Evolutionary conservation across 2,888 invertebrate species (phyloP).

Genomic region (Scaptomyza cyrtandrae): DNA sequence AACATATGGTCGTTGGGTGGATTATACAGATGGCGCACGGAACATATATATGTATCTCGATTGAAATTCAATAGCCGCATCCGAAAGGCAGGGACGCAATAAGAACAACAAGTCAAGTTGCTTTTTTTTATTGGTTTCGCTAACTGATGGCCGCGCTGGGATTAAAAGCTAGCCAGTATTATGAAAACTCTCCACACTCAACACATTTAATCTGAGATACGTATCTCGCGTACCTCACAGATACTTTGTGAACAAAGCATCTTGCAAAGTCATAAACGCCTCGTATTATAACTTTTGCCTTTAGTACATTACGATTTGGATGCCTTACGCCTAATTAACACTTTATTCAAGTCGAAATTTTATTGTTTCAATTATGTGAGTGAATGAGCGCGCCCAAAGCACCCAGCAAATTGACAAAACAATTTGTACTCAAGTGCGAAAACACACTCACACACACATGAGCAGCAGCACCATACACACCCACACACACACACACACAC

Average conservation of each 20-base stretch:
- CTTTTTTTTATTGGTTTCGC: conserved; percentile 71
- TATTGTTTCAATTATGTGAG: conserved; percentile 74
- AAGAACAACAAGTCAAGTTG: conserved; percentile 54
- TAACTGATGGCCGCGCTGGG: conserved; percentile 55
- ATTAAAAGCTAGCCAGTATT: conserved; percentile 36
- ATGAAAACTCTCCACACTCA: conserved; percentile 24
- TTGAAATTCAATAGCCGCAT: conserved; percentile 65
- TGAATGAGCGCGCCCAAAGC: conserved; percentile 38
- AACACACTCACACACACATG: conserved; percentile 26
- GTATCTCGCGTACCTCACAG: conserved; percentile 36
- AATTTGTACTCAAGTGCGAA: conserved; percentile 49
- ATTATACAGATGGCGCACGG: conserved; percentile 78
- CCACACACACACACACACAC: conserved; percentile 9
- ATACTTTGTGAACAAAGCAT: conserved; percentile 65
- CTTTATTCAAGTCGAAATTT: conserved; percentile 69
- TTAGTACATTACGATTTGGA: conserved; percentile 56
- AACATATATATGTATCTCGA: conserved; percentile 57
- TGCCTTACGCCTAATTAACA: conserved; percentile 78
- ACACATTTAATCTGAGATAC: conserved; percentile 30
- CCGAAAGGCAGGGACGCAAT: conserved; percentile 9
- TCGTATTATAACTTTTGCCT: conserved; percentile 63
- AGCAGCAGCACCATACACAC: conserved; percentile 3
- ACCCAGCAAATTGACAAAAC: conserved; percentile 59
- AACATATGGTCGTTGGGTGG: conserved; percentile 83
- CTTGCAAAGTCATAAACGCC: conserved; percentile 69